Evolutionary conservation across 2,797 vertebrate species (phyloP), one percentile per base, ranked within the genome.

Genomic region (Leptatherina wallacei): DNA sequence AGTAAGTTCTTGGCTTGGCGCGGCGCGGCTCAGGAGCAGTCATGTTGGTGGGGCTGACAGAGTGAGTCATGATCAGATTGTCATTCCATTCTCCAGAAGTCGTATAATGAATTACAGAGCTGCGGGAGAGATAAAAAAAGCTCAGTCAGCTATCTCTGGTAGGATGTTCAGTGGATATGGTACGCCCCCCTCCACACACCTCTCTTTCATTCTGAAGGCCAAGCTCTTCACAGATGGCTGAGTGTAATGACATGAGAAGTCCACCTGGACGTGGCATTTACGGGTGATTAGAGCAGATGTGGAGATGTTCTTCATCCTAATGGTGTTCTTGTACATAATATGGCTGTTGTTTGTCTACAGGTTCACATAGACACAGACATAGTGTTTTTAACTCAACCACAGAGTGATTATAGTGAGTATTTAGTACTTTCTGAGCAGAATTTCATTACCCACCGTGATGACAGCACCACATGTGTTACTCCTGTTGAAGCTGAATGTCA

Each of bases 231-330:
- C 4, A 0, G 18, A 33, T 0, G 47, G 64, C 0, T 18, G 61
- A 12, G 6, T 4, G 1, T 71, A 49, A 24, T 0, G 0, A 35
- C 75, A 81, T 38, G 73, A 77, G 61, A 81, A 79, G 27, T 81
- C 54, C 4, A 86, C 38, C 4, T 2, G 10, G n/a, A 86, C 0
- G 1, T 69, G 22, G 6, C 57, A 16, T 0, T 20, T 24, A 11
- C 59, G 71, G 18, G 16, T 56, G 57, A 84, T 74, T 30, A 30
- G 0, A 3, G 1, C 56, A 30, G 62, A 30, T 24, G 42, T 18
- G 2, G 61, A 24, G 42, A 7, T 29, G 58, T 75, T 61, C 5
- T 33, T 22, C 3, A 0, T 40, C 32, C 0, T 49, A 38, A 83
- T 64, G 24, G 0, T 0, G 61, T 77, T 84, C 47, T 35, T 74